A percentile compares a stretch with the other conserved stretches of the same genome.
Evolutionary conservation across 2,113 vertebrate species (phyloP).

Genomic region (Pleuronectes platessa): DNA sequence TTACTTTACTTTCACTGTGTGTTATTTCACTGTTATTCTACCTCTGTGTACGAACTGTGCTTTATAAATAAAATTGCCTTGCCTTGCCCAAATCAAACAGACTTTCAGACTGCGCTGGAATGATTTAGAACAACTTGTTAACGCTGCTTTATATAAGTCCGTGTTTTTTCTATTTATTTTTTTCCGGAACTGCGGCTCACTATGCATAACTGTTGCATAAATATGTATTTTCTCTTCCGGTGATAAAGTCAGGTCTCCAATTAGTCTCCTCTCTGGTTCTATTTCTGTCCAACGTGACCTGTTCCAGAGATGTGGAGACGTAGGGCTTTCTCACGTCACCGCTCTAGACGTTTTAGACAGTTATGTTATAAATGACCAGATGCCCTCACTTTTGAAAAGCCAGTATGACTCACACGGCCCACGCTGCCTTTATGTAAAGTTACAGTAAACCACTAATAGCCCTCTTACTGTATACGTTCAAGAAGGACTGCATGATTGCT

Average conservation of each 20-base stretch:
- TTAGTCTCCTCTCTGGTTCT: slow-evolving; percentile 2
- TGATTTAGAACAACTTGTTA: slow-evolving; percentile 19
- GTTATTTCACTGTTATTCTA: not conserved
- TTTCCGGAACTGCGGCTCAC: not conserved
- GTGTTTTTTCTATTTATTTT: not conserved
- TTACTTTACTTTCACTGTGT: no score
- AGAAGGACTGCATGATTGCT: slow-evolving; percentile 15
- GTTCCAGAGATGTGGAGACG: not conserved
- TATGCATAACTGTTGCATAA: not conserved
- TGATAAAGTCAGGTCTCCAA: not conserved
- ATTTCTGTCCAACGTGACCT: slow-evolving; percentile 7
- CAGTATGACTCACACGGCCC: slow-evolving; percentile 57
- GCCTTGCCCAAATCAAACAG: slow-evolving; percentile 29
- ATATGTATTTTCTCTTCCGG: not conserved
- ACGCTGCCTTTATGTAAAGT: slow-evolving; percentile 50
- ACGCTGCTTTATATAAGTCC: not conserved
- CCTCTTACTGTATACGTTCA: slow-evolving; percentile 43
- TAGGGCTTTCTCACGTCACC: slow-evolving; percentile 8
- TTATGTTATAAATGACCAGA: slow-evolving; percentile 23
- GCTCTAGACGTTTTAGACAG: not conserved
- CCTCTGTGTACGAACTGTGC: no score
- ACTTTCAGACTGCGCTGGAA: slow-evolving; percentile 3
- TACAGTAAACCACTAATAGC: slow-evolving; percentile 52
- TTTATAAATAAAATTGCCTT: no score
- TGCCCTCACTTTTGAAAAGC: slow-evolving; percentile 44